Percentiles rank a stretch among this genome's conserved stretches.
Conservation (phyloP, 2,888 invertebrate species). For the Epistrophella euchroma region DNA sequence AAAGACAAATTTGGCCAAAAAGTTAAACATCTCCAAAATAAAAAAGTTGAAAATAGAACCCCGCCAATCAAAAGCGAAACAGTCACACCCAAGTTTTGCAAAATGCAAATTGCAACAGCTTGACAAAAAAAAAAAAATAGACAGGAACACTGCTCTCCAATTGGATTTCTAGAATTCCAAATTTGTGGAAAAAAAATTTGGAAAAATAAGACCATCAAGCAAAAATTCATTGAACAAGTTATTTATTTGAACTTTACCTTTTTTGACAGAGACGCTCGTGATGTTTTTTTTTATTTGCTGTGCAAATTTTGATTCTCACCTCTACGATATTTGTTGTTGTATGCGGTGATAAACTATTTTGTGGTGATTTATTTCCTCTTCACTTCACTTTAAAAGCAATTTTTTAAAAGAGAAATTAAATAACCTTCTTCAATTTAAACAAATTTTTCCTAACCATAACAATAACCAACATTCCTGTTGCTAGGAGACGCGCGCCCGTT, state of each 20-base stretch:
- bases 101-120: not conserved
- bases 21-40: slow-evolving; percentile 16
- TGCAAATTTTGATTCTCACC: slow-evolving; percentile 52
- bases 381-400: not conserved
- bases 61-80: not conserved
- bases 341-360: slow-evolving; percentile 15
- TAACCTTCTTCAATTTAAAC: slow-evolving; percentile 1
- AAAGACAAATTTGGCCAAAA: not conserved
- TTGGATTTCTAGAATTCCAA: slow-evolving; percentile 21
- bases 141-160: slow-evolving; percentile 26
- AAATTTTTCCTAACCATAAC: not conserved
- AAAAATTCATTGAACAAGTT: slow-evolving; percentile 60
- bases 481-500: slow-evolving; percentile 38
- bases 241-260: slow-evolving; percentile 56
- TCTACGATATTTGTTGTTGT: slow-evolving; percentile 50
- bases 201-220: not conserved
- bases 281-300: slow-evolving; percentile 41
- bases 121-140: not conserved
- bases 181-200: slow-evolving; percentile 9
- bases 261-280: slow-evolving; percentile 66
- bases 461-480: not conserved
- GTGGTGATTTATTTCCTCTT: not conserved
- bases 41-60: not conserved
- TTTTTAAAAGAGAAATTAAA: not conserved
- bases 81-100: slow-evolving; percentile 54